Percentiles rank a stretch among this genome's conserved stretches.
These are phyloP conservation scores for Rhyacichthys aspro DNA, from an alignment of 2,797 vertebrate genomes.

Conservation along the genomic window DNA sequence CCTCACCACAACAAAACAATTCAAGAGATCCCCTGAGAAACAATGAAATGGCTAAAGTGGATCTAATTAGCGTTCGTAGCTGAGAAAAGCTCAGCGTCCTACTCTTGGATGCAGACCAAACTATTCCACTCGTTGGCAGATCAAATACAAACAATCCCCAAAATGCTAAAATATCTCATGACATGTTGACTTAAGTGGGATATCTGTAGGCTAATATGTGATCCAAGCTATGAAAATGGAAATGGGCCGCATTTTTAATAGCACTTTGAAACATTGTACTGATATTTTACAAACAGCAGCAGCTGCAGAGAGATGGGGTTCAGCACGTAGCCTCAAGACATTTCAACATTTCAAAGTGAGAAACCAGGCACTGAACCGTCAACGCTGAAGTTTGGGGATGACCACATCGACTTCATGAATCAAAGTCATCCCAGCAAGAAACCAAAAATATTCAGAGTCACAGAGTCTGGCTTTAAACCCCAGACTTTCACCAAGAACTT, in stretches of 20 bases:
- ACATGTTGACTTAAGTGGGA: slow-evolving; percentile 30
- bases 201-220: slow-evolving; percentile 17
- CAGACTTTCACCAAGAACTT: slow-evolving; percentile 1
- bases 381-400: slow-evolving; percentile 3
- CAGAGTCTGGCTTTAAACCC: background rate
- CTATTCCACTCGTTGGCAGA: slow-evolving; percentile 45
- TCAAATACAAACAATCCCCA: slow-evolving; percentile 52
- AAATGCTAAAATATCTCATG: slow-evolving; percentile 14
- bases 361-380: background rate
- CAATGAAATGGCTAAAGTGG: slow-evolving; percentile 66
- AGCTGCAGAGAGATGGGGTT: slow-evolving; percentile 9
- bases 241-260: slow-evolving; percentile 6
- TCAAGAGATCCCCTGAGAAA: slow-evolving; percentile 62
- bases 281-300: slow-evolving; percentile 9
- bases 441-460: too few relatives aligned
- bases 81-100: slow-evolving; percentile 49
- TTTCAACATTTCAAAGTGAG: slow-evolving; percentile 6
- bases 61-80: slow-evolving; percentile 70
- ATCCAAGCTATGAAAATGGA: slow-evolving; percentile 9
- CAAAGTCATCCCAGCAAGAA: background rate
- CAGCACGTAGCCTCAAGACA: slow-evolving; percentile 7
- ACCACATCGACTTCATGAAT: background rate
- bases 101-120: slow-evolving; percentile 58
- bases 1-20: slow-evolving; percentile 43
- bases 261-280: slow-evolving; percentile 8